phyloP scores from a whole-genome alignment of 2,113 vertebrate genomes.

The Tylochromis polylepis region DNA sequence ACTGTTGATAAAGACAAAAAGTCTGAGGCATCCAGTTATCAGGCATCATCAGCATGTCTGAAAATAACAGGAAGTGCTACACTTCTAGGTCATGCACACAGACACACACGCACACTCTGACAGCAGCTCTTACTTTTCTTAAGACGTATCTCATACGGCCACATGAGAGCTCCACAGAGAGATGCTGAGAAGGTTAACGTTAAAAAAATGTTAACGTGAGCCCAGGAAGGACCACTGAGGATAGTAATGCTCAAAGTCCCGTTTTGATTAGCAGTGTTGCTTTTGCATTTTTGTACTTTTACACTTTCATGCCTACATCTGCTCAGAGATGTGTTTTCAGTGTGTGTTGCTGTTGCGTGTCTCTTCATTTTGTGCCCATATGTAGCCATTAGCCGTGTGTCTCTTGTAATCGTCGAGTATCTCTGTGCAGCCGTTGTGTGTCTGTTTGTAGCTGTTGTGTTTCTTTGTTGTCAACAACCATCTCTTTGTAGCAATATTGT shows the following conservation, averaged over 20 bases:
- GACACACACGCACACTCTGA: not conserved
- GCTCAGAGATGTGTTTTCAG: not conserved
- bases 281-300: not conserved
- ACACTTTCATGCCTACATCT: not conserved
- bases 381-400: not conserved
- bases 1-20: not conserved
- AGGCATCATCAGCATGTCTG: constrained; percentile 37
- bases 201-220: not conserved
- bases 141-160: constrained; percentile 1
- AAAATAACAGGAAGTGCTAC: constrained; percentile 57
- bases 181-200: not conserved
- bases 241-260: not conserved
- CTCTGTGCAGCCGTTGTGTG: not conserved
- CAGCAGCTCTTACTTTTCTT: not conserved
- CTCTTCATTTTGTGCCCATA: not conserved
- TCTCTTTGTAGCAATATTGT: too few species aligned
- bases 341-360: not conserved
- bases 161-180: not conserved
- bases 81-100: not conserved
- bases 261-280: not conserved
- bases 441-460: not conserved
- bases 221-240: not conserved
- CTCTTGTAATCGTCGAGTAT: not conserved
- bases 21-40: constrained; percentile 34
- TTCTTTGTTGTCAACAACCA: not conserved